These are phyloP conservation scores for Lacanobia oleracea DNA, from an alignment of 2,888 invertebrate genomes.

Conservation along the genomic window DNA sequence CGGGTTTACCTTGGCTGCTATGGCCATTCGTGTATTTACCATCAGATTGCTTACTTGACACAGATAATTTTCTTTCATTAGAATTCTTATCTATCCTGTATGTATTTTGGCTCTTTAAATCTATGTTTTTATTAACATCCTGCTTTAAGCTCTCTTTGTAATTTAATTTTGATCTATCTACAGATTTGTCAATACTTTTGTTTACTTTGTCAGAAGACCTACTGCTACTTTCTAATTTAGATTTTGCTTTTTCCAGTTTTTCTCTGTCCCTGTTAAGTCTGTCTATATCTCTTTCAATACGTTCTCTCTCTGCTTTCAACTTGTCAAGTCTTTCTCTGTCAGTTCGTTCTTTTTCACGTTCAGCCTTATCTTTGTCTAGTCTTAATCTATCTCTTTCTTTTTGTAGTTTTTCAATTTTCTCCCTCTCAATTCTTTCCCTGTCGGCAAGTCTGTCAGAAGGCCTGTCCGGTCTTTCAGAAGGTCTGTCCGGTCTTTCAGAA, in stretches of 20 bases:
- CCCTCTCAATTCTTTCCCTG: slow-evolving; percentile 72
- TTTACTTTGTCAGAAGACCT: slow-evolving; percentile 70
- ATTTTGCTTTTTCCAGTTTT: slow-evolving; percentile 83
- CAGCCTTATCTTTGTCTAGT: slow-evolving; percentile 70
- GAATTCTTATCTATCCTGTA: slow-evolving; percentile 88
- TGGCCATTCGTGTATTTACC: slow-evolving; percentile 79
- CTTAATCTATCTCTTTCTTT: slow-evolving; percentile 68
- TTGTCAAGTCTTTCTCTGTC: slow-evolving; percentile 83
- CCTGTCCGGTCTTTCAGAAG: slow-evolving; percentile 64
- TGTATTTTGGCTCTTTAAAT: slow-evolving; percentile 87
- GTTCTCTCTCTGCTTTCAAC: slow-evolving; percentile 84
- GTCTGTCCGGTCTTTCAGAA: slow-evolving; percentile 69
- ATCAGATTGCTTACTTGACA: slow-evolving; percentile 74
- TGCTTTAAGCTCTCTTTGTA: slow-evolving; percentile 74
- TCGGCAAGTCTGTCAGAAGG: slow-evolving; percentile 51
- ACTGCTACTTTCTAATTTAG: slow-evolving; percentile 77
- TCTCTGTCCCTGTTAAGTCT: slow-evolving; percentile 83
- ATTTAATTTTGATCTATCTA: slow-evolving; percentile 78
- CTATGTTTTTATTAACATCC: slow-evolving; percentile 82
- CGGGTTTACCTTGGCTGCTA: slow-evolving; percentile 76
- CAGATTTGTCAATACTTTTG: slow-evolving; percentile 71
- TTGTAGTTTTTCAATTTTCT: slow-evolving; percentile 72
- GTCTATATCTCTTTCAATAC: slow-evolving; percentile 85
- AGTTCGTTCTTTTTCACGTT: slow-evolving; percentile 76
- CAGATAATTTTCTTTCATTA: slow-evolving; percentile 77